Evolutionary conservation across 2,797 vertebrate species (phyloP), one percentile per base, ranked within the genome.

Genomic region (Channallabes apus): DNA sequence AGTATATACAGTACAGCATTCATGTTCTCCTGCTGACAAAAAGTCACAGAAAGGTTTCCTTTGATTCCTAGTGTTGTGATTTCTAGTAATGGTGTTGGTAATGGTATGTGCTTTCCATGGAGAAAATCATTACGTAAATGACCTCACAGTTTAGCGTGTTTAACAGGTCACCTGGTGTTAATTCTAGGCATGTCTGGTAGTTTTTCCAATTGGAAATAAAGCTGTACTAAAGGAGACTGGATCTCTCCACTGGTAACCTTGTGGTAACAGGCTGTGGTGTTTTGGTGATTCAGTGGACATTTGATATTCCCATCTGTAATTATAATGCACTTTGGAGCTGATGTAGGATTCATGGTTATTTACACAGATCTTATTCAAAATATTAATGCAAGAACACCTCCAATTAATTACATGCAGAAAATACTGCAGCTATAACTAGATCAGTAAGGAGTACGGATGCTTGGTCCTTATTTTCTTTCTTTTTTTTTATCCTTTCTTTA

Each of bases 51-150:
- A 78, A n/a, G 58, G 22, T 61, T 61, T 22, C 58, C n/a, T 80
- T 64, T 64, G 46, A 80, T 64, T 80, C 59, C 35, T 80, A n/a
- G 35, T 41, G 35, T 80, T 62, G 64, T 7, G 22, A 35, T 41
- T 78, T 62, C 59, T 46, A 80, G 14, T 24, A 38, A 7, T 41
- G 15, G 58, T 62, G 56, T 62, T 79, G 76, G 32, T 79, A 38
- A 62, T 27, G 18, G 1, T n/a, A 61, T 61, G 27, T 56, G n/a
- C 11, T 76, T 32, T 76, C 73, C n/a, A 32, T 76, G 56, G 32
- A 76, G 73, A 76, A 61, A 35, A 78, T 59, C 76, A 17, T 73
- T 72, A 72, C 41, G 22, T n/a, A 46, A 73, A 41, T 54, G n/a
- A 58, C 51, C 51, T 56, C 51, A 61, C 76, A 35, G 76, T 61